Evolutionary conservation across 1,140 invertebrate genomes (phyloP), one percentile per base, ranked within the genome.

Genomic region (Anadara kagoshimensis): DNA sequence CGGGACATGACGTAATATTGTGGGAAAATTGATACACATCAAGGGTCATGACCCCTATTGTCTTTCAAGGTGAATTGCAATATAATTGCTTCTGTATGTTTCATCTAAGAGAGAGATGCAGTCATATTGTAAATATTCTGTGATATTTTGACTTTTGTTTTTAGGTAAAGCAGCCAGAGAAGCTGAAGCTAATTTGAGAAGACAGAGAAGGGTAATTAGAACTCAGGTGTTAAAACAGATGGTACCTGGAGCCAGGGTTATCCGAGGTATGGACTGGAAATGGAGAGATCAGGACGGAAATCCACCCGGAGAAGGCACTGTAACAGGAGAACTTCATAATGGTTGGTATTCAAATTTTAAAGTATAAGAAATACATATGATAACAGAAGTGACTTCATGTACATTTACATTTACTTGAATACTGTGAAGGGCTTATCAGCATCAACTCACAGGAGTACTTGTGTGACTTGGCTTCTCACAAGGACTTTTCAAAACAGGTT

Each of bases 261-360:
- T 96, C 14, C 92, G 97, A 58, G 97, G 97, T 12, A 92, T 97
- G 54, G 97, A 99, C 90, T 99, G 97, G 97, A 98, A 98, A 86
- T 99, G 97, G 97, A 91, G 95, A 66, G 96, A 98, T 90, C 97
- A 99, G 89, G 97, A 99, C 91, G 97, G 97, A 14, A 92, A 92
- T 80, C 94, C 94, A 29, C 93, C 94, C 63, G 94, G 92, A 79
- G 91, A 91, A 83, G 93, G 93, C 63, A 97, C 95, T 0, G 94
- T 98, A 45, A 97, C 95, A 5, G 95, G 95, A 56, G 96, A 98
- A 85, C 90, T 98, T 47, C 96, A 98, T 84, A 98, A 97, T 89
- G 97, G 96, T 92, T 85, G 75, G 58, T 61, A 49, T 12, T 22
- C 29, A 16, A 56, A 18, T 43, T 62, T 22, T 36, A 36, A 36